A percentile compares a stretch with the other conserved stretches of the same genome.
Evolutionary conservation across 1,140 invertebrate genomes (phyloP).

Genomic region (Druon quercuslanigerum): DNA sequence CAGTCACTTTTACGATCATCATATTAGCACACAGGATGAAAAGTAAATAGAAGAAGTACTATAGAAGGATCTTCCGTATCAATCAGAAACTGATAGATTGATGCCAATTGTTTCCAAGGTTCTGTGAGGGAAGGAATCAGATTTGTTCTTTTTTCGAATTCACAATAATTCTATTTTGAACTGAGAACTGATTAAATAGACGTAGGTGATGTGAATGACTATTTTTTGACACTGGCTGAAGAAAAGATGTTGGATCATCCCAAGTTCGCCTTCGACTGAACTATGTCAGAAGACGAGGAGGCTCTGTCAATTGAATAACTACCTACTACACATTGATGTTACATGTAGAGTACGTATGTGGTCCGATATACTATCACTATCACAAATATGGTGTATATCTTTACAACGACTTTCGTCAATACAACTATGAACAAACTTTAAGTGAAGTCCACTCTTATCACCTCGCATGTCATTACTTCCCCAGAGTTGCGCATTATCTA

Average conservation of each 20-base stretch:
- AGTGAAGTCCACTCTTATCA: neutral
- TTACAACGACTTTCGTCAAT: neutral
- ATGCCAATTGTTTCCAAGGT: too few species aligned
- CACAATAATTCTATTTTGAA: neutral
- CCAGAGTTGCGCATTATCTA: neutral
- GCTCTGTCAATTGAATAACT: constrained; percentile 74
- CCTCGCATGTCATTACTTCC: neutral
- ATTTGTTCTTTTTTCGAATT: neutral
- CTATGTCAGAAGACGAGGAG: constrained; percentile 65
- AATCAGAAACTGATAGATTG: too few species aligned
- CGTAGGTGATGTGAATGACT: neutral
- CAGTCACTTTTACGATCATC: too few species aligned
- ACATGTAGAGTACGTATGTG: constrained; percentile 47
- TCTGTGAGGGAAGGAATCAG: too few species aligned
- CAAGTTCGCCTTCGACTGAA: constrained; percentile 70
- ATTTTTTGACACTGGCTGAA: constrained; percentile 42
- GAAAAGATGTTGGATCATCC: constrained; percentile 65
- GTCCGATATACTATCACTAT: neutral
- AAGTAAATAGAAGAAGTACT: constrained; percentile 53
- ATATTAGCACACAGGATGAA: constrained; percentile 45
- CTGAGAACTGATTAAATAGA: neutral
- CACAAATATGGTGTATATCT: neutral
- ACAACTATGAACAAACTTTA: neutral
- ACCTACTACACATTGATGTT: constrained; percentile 62
- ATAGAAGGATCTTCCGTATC: neutral